These are phyloP conservation scores for Gymnarchus niloticus DNA, from an alignment of 2,113 vertebrate genomes.

Conservation along the genomic window DNA sequence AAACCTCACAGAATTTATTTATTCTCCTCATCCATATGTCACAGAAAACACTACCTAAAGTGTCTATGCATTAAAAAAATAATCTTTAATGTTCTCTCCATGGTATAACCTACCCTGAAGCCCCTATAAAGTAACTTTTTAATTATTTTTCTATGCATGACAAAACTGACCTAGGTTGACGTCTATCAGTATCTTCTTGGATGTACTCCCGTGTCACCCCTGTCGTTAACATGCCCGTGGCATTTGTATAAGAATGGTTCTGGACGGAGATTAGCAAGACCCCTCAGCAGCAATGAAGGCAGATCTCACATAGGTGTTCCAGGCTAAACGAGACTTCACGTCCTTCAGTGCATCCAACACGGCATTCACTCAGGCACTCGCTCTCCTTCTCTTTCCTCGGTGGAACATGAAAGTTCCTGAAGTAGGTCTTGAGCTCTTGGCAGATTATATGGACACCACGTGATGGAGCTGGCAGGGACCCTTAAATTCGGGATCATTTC, in stretches of 20 bases:
- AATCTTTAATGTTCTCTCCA: not conserved
- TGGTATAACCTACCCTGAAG: not conserved
- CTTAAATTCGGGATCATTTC: not conserved
- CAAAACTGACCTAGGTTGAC: not conserved
- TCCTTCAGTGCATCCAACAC: no score
- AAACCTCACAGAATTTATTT: not conserved
- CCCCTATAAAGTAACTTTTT: not conserved
- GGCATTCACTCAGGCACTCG: no score
- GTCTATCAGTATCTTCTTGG: not conserved
- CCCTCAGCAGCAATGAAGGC: no score
- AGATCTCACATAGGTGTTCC: no score
- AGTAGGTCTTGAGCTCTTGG: not conserved
- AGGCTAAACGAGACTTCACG: no score
- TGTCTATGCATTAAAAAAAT: no score
- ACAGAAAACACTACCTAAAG: slow-evolving; percentile 19
- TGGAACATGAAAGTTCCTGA: not conserved
- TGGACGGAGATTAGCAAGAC: no score
- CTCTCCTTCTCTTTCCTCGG: no score
- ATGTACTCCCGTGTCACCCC: no score
- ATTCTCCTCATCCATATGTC: not conserved
- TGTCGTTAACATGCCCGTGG: no score
- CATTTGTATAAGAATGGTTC: no score
- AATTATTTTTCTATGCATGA: not conserved
- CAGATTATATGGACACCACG: not conserved
- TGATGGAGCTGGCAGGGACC: not conserved